phyloP scores from a whole-genome alignment of 2,888 invertebrate species.

The Drosophila hamatofila region DNA sequence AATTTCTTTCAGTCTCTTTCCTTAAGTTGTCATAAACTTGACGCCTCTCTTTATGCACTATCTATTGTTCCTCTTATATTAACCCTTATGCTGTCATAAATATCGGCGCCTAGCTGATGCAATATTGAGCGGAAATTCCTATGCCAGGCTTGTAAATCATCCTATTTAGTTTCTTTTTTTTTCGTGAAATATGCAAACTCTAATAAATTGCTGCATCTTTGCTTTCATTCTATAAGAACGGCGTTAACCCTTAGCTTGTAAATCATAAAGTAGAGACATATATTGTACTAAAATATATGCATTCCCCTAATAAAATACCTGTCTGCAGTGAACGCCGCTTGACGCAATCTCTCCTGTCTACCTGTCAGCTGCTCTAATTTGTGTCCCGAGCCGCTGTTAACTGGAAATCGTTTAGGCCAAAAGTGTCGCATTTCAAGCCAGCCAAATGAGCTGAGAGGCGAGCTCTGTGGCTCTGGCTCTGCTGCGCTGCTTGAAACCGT shows the following conservation, averaged over 20 bases:
- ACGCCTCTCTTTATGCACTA: neutral
- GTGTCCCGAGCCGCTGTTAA: constrained; percentile 47
- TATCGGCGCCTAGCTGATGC: constrained; percentile 11
- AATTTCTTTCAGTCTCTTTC: neutral
- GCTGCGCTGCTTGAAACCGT: constrained; percentile 54
- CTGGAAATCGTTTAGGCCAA: constrained; percentile 63
- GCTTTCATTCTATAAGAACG: neutral
- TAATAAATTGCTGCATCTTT: neutral
- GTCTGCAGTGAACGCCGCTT: constrained; percentile 41
- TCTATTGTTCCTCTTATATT: neutral
- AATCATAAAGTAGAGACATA: constrained; percentile 41
- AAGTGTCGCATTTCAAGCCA: constrained; percentile 70
- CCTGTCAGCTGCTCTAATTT: constrained; percentile 72
- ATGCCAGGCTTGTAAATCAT: constrained; percentile 2
- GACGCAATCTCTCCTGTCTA: constrained; percentile 54
- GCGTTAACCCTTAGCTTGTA: constrained; percentile 18
- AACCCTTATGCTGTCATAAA: neutral
- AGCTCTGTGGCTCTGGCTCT: neutral
- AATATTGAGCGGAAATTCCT: neutral
- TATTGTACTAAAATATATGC: constrained; percentile 37
- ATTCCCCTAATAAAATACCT: constrained; percentile 44
- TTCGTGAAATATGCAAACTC: constrained; percentile 7
- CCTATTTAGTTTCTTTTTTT: neutral
- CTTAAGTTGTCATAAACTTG: neutral
- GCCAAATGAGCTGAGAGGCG: constrained; percentile 25